Percentiles rank a stretch among this genome's conserved stretches.
Evolutionary conservation across 2,113 vertebrate genomes (phyloP).

Genomic region (Sporophila hypoxantha): DNA sequence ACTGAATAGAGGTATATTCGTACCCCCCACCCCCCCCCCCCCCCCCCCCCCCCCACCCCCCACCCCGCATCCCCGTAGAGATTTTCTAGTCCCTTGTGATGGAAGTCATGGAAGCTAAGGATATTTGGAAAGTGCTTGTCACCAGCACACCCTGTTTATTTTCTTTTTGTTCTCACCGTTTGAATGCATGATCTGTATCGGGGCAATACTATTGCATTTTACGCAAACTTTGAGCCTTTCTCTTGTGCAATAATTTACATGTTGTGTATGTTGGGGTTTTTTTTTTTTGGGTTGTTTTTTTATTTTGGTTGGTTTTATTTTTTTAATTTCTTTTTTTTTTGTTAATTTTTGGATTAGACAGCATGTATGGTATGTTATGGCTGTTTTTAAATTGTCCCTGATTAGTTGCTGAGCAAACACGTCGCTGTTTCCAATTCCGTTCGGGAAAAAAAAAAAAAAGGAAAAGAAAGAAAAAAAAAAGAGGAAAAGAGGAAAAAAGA

Average conservation of each 20-base stretch:
- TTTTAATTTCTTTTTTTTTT: constrained; percentile 46
- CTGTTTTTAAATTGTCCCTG: constrained; percentile 94
- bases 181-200: constrained; percentile 99
- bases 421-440: constrained; percentile 93
- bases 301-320: neutral
- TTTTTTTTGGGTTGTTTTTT: constrained; percentile 32
- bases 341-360: constrained; percentile 89
- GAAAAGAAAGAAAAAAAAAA: neutral
- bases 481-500: neutral
- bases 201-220: constrained; percentile 99
- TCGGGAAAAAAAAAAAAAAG: constrained; percentile 64
- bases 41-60: neutral
- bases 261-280: constrained; percentile 91
- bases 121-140: constrained; percentile 90
- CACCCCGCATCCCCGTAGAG: constrained; percentile 79
- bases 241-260: constrained; percentile 99
- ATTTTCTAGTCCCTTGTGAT: constrained; percentile 89
- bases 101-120: constrained; percentile 86
- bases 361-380: constrained; percentile 99
- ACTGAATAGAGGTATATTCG: constrained; percentile 93
- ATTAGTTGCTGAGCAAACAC: constrained; percentile 97
- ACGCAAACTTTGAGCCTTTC: constrained; percentile 99
- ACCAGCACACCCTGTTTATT: constrained; percentile 91
- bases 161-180: constrained; percentile 85
- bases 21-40: constrained; percentile 28